phyloP scores from a whole-genome alignment of 64 coral and sea anemone genomes.

The Astreopora myriophthalma region DNA sequence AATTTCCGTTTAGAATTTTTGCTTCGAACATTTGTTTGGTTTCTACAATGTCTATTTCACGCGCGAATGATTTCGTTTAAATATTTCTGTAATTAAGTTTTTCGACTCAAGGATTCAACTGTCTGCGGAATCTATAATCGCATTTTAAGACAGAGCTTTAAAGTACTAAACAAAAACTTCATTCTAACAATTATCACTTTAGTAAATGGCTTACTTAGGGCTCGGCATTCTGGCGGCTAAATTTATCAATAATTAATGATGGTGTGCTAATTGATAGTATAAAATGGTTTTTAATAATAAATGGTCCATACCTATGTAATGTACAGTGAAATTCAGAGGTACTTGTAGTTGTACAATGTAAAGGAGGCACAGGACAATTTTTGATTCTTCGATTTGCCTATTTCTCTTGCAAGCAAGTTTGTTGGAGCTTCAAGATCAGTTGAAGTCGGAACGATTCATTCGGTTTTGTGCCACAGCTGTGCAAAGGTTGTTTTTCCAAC shows the following conservation, averaged over 20 bases:
- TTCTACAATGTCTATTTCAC: background rate
- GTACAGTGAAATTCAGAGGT: background rate
- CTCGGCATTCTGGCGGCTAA: background rate
- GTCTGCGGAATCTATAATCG: background rate
- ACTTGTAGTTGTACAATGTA: background rate
- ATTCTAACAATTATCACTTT: background rate
- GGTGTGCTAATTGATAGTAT: slow-evolving; percentile 23
- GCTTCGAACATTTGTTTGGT: background rate
- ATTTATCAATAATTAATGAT: slow-evolving; percentile 16
- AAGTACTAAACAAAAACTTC: background rate
- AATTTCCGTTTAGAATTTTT: background rate
- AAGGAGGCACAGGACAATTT: background rate
- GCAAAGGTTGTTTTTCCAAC: background rate
- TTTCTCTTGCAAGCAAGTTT: background rate
- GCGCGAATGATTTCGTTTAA: background rate
- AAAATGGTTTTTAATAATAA: background rate
- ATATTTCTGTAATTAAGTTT: background rate
- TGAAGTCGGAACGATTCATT: background rate
- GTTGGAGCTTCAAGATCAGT: background rate
- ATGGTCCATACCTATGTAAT: background rate
- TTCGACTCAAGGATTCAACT: background rate
- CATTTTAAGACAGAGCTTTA: background rate
- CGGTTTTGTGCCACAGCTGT: background rate
- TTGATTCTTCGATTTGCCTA: no score
- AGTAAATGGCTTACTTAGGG: background rate